Conservation (phyloP, 1,140 invertebrate genomes). For the Caenorhabditis brenneri region DNA sequence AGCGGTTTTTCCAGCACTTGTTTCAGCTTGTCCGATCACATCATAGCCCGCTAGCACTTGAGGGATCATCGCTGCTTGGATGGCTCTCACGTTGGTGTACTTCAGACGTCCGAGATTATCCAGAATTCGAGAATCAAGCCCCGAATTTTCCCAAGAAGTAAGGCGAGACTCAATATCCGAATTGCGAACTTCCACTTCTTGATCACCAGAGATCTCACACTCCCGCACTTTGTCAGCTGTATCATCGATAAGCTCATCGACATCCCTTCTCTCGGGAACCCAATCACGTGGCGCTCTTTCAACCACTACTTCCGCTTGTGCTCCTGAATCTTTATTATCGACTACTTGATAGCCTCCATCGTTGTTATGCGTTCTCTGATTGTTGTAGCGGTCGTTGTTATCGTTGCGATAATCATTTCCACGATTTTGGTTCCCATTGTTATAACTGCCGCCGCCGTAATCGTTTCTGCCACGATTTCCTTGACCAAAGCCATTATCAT, state of each 20-base stretch:
- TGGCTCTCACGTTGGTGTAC: background rate
- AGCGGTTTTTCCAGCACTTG: slow-evolving; percentile 67
- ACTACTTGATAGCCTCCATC: no score
- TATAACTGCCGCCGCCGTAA: no score
- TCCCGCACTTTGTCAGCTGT: background rate
- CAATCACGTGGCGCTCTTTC: background rate
- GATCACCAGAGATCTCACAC: background rate
- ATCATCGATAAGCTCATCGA: background rate
- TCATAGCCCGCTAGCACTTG: slow-evolving; percentile 62
- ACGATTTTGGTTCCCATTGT: no score
- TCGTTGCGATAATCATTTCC: background rate
- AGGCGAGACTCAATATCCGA: background rate
- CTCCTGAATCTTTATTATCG: no score
- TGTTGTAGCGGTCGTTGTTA: background rate
- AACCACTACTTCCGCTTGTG: no score
- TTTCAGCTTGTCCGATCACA: slow-evolving; percentile 68
- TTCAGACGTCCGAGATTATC: background rate
- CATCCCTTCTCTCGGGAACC: background rate
- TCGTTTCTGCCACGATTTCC: background rate
- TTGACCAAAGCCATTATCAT: no score
- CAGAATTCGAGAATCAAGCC: background rate
- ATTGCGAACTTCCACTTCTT: background rate
- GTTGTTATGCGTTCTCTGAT: no score
- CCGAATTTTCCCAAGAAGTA: background rate
- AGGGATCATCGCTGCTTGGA: slow-evolving; percentile 56